phyloP scores from a whole-genome alignment of 2,888 invertebrate species.

The Holacanthella duospinosa region DNA sequence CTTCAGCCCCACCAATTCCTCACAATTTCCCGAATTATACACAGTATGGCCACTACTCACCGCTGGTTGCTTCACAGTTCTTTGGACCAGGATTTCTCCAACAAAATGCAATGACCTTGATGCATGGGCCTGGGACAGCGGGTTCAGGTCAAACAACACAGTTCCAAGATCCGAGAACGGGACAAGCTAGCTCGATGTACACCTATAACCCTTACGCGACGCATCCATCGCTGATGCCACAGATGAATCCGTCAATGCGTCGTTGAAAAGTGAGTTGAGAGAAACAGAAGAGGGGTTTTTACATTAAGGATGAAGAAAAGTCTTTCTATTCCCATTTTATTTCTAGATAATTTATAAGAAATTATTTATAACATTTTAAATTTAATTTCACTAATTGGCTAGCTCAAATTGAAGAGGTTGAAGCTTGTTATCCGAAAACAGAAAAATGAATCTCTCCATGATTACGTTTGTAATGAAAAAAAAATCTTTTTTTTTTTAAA shows the following conservation, averaged over 20 bases:
- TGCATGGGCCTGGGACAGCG: not conserved
- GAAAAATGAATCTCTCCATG: too few species aligned
- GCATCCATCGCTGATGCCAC: slow-evolving; percentile 27
- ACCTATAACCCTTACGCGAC: slow-evolving; percentile 20
- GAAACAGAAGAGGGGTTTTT: too few species aligned
- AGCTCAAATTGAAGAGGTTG: too few species aligned
- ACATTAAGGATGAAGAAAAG: too few species aligned
- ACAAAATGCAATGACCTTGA: slow-evolving; percentile 6
- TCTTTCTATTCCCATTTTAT: too few species aligned
- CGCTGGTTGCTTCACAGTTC: not conserved
- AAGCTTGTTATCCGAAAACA: too few species aligned
- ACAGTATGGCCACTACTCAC: not conserved
- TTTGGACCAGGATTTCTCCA: not conserved
- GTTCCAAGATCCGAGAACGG: slow-evolving; percentile 22
- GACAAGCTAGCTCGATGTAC: slow-evolving; percentile 13
- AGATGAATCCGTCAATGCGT: slow-evolving; percentile 28
- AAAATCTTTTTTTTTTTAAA: too few species aligned
- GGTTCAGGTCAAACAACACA: slow-evolving; percentile 10
- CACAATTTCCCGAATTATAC: not conserved
- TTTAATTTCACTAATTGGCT: too few species aligned
- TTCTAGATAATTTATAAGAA: too few species aligned
- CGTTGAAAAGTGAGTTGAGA: slow-evolving; percentile 16
- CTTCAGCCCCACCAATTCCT: not conserved
- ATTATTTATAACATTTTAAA: too few species aligned
- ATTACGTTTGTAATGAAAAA: too few species aligned